Conservation (phyloP, 2,113 vertebrate species). For the Natator depressus region DNA sequence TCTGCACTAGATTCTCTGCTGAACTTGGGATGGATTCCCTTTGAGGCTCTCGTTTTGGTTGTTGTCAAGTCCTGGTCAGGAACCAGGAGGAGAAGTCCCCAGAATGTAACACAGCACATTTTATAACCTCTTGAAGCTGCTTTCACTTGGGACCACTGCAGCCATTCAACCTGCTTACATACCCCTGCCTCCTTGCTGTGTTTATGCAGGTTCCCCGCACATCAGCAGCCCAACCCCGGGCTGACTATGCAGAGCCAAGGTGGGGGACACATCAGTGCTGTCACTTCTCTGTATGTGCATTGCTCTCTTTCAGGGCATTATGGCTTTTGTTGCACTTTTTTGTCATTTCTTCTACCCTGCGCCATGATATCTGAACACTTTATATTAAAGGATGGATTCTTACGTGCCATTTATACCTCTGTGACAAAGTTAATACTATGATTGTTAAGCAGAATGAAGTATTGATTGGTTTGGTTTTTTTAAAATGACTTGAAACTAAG, state of each 20-base stretch:
- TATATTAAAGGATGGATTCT: background rate
- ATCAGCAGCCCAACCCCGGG: constrained; percentile 47
- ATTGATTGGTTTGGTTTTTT: constrained; percentile 14
- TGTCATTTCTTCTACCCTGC: background rate
- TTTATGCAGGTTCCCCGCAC: constrained; percentile 44
- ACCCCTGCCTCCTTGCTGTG: background rate
- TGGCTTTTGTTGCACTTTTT: background rate
- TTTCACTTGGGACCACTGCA: background rate
- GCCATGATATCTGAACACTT: background rate
- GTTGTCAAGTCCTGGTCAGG: background rate
- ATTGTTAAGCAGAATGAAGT: constrained; percentile 17
- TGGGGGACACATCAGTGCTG: background rate
- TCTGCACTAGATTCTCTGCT: background rate
- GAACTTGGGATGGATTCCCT: background rate
- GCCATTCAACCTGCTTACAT: background rate
- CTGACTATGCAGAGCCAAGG: background rate
- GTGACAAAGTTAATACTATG: background rate
- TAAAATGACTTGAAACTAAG: constrained; percentile 31
- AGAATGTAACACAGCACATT: background rate
- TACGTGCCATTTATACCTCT: background rate
- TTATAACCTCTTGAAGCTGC: background rate
- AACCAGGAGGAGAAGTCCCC: background rate
- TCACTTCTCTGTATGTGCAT: background rate
- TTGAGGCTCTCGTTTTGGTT: background rate
- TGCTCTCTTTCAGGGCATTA: background rate